Evolutionary conservation across 1,140 invertebrate genomes (phyloP), one percentile per base, ranked within the genome.

Genomic region (Augochlora pura): DNA sequence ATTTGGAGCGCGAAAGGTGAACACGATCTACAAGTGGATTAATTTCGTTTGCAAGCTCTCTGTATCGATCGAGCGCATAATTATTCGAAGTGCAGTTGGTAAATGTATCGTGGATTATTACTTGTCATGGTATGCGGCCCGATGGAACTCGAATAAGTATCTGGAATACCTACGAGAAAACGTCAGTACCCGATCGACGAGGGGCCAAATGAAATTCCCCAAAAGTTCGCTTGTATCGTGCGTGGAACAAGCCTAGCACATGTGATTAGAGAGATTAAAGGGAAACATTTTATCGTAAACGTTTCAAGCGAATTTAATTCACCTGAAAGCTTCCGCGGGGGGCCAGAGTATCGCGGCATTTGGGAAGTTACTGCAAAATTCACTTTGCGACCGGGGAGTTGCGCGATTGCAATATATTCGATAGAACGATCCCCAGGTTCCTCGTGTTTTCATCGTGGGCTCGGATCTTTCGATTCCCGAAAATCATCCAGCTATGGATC

Each of bases 211-310:
- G 79, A 84, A 76, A 81, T 84, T 71, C 59, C 77, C 59, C 77
- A 23, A 77, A 85, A 84, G 83, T 85, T 85, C 32, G 32, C n/a
- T n/a, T 73, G 78, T 23, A 73, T 66, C 75, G 57, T 62, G 66
- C 73, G 70, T 63, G 42, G 54, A 80, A 80, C 73, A 52, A 75
- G 62, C 73, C 72, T 67, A 57, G 71, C 71, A 79, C 70, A 73
- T 79, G 77, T 84, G 83, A 85, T 85, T 85, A 85, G 82, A 81
- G 83, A 85, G 83, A 85, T 85, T 85, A 85, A 85, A 85, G 83
- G 83, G 83, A 85, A 85, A 85, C 83, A 85, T 85, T 85, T 81
- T 84, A 85, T 84, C 82, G 83, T 81, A 84, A 85, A 81, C 83
- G 83, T 77, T 84, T 84, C 78, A 79, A 73, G 83, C 76, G 67